Percentiles rank a stretch among this genome's conserved stretches.
Evolutionary conservation across 2,888 invertebrate genomes (phyloP).

Genomic region (Aphrophora alni): DNA sequence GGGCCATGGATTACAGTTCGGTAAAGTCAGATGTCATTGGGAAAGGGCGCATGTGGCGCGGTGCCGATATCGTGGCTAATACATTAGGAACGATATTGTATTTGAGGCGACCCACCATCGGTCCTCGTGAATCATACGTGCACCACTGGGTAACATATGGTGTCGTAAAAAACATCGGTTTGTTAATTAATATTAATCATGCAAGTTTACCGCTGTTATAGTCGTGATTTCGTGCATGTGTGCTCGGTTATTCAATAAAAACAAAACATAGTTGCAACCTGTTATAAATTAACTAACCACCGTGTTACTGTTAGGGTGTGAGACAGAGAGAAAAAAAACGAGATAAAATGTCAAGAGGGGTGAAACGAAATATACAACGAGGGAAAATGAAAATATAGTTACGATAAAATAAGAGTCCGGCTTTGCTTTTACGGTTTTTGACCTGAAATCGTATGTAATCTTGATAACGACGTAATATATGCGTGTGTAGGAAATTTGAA

Average conservation of each 20-base stretch:
- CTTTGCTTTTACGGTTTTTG: not conserved
- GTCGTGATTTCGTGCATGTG: not conserved
- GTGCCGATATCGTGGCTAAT: not conserved
- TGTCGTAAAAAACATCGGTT: not conserved
- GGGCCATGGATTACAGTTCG: not conserved
- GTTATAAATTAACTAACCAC: not conserved
- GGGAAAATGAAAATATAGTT: not conserved
- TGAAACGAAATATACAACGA: not conserved
- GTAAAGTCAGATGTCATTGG: not conserved
- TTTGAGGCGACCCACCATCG: not conserved
- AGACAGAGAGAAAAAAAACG: not conserved
- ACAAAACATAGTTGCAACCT: not conserved
- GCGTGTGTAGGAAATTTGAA: not conserved
- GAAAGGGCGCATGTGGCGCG: not conserved
- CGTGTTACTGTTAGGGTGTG: not conserved
- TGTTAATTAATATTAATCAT: not conserved
- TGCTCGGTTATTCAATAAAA: not conserved
- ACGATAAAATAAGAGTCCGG: not conserved
- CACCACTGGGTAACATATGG: not conserved
- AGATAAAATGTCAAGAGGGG: not conserved
- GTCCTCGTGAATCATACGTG: not conserved
- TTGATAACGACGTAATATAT: not conserved
- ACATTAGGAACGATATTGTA: not conserved
- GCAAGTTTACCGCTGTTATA: not conserved
- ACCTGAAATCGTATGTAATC: not conserved